Base-by-base conservation (phyloP, 2,113 vertebrate genomes). In the Phylloscopus whistleri region DNA sequence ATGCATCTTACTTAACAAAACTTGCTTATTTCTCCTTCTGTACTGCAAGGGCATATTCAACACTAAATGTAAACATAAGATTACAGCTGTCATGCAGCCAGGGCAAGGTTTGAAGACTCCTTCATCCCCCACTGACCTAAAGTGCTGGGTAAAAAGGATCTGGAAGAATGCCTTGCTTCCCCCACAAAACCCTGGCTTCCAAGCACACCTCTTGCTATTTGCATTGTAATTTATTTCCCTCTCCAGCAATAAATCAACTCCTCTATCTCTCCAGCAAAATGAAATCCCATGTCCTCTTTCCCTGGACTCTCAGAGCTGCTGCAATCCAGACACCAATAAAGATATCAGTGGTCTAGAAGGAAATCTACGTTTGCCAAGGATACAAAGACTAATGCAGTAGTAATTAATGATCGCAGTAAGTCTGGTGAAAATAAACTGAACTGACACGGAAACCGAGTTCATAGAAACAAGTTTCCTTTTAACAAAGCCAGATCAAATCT, bases 391-490 rank as follows among this genome's bases (percentile, higher is more conserved):
- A 86, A 77, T 44, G 79, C 59, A 72, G 59, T 12, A 56, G 64
- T 78, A 96, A 95, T 90, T 95, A 90, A 95, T 56, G 79, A 95
- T 88, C 4, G 0, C 41, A 56, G 66, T 26, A 67, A 64, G 66
- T 59, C 85, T 75, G 48, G 64, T 33, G 64, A 90, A 90, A 68
- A 48, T 78, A 91, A 75, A 86, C 82, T 52, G 60, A 86, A 86
- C 35, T 86, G 85, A 88, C 15, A 1, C 0, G 5, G 79, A 86
- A 96, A 81, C 28, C 5, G 44, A 75, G 60, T 72, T 85, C n/a
- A 72, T 8, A 90, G 82, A 92, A 93, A 77, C 23, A 90, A 75
- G 83, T 78, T 87, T 95, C 41, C 52, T 84, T 90, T 81, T 89
- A 91, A 77, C 13, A 12, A 18, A 93, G 76, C 7, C 51, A 64